Evolutionary conservation across 2,797 vertebrate species (phyloP).

Genomic region (Pipistrellus nathusii): DNA sequence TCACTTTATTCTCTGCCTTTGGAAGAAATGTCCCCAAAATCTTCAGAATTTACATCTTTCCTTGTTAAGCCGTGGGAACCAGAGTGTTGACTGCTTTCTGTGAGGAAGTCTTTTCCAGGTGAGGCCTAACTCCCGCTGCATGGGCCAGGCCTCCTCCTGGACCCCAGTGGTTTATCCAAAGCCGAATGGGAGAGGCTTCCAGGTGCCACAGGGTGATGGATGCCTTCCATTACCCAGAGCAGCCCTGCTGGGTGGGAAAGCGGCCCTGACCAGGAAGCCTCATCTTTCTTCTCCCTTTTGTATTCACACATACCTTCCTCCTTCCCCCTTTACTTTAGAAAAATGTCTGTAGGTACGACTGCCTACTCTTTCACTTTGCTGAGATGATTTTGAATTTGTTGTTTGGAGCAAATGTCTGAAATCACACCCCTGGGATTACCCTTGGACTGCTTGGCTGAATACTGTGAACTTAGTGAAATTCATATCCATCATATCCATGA

Average conservation of each 20-base stretch:
- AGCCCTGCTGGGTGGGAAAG: background rate
- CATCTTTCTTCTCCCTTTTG: background rate
- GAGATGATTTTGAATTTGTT: conserved; percentile 26
- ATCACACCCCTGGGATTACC: background rate
- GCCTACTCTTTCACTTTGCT: background rate
- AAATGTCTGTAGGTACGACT: background rate
- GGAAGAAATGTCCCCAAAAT: background rate
- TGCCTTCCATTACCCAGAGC: background rate
- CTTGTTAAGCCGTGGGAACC: background rate
- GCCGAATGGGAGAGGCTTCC: background rate
- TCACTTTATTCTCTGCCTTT: background rate
- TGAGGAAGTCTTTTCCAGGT: background rate
- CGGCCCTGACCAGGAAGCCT: background rate
- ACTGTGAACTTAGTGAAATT: background rate
- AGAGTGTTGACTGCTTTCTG: background rate
- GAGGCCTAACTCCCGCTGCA: background rate
- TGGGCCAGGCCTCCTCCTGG: background rate
- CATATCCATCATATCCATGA: background rate
- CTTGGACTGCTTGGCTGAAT: background rate
- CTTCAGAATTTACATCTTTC: background rate
- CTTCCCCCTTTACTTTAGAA: background rate
- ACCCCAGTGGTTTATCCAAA: background rate
- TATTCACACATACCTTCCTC: background rate
- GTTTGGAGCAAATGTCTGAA: conserved; percentile 24
- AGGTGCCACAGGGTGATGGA: background rate